Base-by-base conservation (phyloP, 2,888 invertebrate genomes). In the Tanytarsus gracilentus region DNA sequence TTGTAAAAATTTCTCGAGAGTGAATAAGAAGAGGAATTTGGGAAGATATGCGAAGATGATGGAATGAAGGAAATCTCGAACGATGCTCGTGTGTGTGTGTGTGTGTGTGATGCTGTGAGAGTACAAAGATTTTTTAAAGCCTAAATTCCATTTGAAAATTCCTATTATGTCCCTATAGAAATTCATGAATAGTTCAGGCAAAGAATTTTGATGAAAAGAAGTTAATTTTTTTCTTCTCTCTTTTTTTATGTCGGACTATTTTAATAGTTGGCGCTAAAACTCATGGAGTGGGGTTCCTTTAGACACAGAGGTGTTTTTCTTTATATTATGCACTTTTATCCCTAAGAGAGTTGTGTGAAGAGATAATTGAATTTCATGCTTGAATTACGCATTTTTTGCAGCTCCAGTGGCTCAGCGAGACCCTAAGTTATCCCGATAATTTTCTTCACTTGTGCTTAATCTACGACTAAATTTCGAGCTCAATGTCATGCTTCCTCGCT, bases 361-460 rank as follows among this genome's bases (percentile, higher is more conserved):
- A 52, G 39, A 55, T 55, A 55, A 53, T 53, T 55, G 52, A 52
- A 52, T 52, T 52, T 52, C 33, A 29, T 26, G 52, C 30, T 52
- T 30, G 52, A 52, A 29, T 26, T 36, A 52, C 11, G 16, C 23
- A 39, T 55, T 16, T 29, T 49, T 55, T 55, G 16, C 95, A 97
- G 9, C 73, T 98, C 8, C 91, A 95, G 69, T 99, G 98, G 97
- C 82, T 99, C 75, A 93, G 95, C 21, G 95, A 97, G 76, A 97
- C 98, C 74, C 77, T 99, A 68, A 94, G 96, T 72, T 96, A 97
- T 75, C 96, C 98, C 0, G 99, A 99, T 73, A 99, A 99, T 76
- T 99, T 99, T 75, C 77, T 99, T 64, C 98, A 99, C 78, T 79
- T 97, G 66, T 84, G 84, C 70, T 71, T 86, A 62, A 66, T 67